Conservation (phyloP, 1,140 invertebrate species). For the Cotesia typhae region DNA sequence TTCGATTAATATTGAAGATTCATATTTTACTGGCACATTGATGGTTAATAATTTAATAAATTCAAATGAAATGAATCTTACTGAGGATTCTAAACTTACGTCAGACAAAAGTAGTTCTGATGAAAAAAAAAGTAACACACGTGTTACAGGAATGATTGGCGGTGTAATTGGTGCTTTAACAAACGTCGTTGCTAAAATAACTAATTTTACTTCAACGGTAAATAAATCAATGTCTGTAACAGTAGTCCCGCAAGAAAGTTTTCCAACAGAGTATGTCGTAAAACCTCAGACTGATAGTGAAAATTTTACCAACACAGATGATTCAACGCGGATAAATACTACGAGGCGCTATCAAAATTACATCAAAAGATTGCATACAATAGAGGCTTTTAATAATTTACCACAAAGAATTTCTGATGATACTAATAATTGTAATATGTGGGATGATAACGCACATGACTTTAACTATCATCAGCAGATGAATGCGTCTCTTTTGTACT, state of each 20-base stretch:
- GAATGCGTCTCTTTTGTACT: no score
- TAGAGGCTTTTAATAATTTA: not conserved
- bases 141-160: constrained; percentile 39
- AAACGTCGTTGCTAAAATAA: constrained; percentile 42
- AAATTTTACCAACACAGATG: constrained; percentile 3
- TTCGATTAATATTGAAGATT: constrained; percentile 22
- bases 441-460: no score
- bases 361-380: no score
- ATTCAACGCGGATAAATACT: constrained; percentile 28
- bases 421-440: not conserved
- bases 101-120: constrained; percentile 20
- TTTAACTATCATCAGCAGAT: no score
- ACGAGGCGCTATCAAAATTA: constrained; percentile 17
- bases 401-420: not conserved
- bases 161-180: constrained; percentile 37
- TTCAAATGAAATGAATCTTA: not conserved
- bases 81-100: constrained; percentile 14
- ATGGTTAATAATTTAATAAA: no score
- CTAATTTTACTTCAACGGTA: constrained; percentile 41
- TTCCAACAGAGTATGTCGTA: constrained; percentile 43
- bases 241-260: constrained; percentile 47
- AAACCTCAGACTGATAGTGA: constrained; percentile 42
- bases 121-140: constrained; percentile 31
- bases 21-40: no score
- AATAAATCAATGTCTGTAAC: constrained; percentile 50